These are phyloP conservation scores for Myotis pilosus DNA, from an alignment of 2,797 vertebrate genomes.

Conservation along the genomic window DNA sequence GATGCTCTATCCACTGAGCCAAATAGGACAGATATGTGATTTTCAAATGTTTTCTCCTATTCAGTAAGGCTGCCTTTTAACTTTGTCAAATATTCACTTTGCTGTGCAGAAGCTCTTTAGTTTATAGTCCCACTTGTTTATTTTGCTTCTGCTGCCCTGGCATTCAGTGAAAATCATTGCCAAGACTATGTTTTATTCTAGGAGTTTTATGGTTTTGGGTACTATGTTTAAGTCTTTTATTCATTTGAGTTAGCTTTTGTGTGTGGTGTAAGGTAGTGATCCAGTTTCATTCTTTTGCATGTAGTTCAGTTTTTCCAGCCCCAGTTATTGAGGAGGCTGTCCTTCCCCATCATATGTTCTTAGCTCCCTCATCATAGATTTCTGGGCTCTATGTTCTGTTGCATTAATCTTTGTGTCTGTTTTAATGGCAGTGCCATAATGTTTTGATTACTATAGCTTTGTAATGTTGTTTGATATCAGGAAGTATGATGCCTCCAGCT, in stretches of 20 bases:
- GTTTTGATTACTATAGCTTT: not conserved
- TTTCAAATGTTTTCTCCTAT: not conserved
- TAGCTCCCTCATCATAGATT: not conserved
- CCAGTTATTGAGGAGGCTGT: not conserved
- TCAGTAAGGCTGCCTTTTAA: not conserved
- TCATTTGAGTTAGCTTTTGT: not conserved
- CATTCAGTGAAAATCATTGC: not conserved
- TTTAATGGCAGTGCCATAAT: not conserved
- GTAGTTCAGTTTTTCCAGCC: not conserved
- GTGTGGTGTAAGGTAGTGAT: not conserved
- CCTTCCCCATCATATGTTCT: not conserved
- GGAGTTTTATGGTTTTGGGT: not conserved
- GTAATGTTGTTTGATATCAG: not conserved
- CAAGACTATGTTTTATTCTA: not conserved
- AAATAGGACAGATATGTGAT: not conserved
- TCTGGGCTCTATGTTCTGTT: not conserved
- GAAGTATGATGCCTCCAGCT: not conserved
- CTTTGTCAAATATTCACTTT: not conserved
- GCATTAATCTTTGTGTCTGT: not conserved
- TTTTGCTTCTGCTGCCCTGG: not conserved
- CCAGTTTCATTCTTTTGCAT: not conserved
- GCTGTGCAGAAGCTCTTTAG: not conserved
- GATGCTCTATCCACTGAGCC: too few relatives aligned
- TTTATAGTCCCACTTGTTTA: not conserved
- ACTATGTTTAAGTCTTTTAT: not conserved